Conservation (phyloP, 1,140 invertebrate species). For the Diuraphis noxia region DNA sequence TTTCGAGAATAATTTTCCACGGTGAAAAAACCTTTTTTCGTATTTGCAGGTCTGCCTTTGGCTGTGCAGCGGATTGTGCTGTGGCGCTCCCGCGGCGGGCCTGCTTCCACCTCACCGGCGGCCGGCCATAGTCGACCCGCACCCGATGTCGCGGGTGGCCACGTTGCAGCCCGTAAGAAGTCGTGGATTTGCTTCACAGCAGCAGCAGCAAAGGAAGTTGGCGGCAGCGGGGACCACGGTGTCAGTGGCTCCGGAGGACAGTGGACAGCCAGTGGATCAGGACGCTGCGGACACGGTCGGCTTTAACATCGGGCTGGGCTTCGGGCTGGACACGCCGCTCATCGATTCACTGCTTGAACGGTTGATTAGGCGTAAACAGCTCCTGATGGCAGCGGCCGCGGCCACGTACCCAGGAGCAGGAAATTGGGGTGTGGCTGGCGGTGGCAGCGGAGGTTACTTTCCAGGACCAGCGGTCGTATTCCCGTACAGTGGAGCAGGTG, state of each 20-base stretch:
- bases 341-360: not conserved
- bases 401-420: not conserved
- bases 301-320: not conserved
- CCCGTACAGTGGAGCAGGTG: not conserved
- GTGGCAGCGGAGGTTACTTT: not conserved
- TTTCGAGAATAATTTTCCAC: no score
- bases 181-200: not conserved
- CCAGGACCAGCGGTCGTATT: not conserved
- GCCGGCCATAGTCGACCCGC: not conserved
- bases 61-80: not conserved
- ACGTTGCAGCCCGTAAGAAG: not conserved
- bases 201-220: no score
- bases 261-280: not conserved
- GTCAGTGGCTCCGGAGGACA: not conserved
- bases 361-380: not conserved
- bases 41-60: not conserved
- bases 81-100: not conserved
- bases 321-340: conserved; percentile 32
- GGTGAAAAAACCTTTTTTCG: not conserved
- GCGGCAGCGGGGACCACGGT: not conserved
- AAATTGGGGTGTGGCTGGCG: not conserved
- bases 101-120: not conserved
- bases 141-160: not conserved
- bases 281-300: not conserved
- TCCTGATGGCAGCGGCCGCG: not conserved